phyloP scores from a whole-genome alignment of 1,140 invertebrate genomes.

The Drosophila leontia region DNA sequence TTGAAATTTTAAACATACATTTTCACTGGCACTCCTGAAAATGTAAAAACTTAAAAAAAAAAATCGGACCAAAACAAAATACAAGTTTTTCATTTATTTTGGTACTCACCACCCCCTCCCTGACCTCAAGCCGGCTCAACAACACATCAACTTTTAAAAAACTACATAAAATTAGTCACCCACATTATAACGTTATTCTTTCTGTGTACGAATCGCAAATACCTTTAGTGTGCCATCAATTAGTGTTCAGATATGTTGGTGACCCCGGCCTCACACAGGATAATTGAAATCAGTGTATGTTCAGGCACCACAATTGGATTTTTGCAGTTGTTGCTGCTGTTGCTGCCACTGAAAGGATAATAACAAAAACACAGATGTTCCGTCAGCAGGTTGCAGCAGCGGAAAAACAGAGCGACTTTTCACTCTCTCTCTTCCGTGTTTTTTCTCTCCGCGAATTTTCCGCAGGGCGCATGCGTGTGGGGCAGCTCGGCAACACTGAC shows the following conservation, averaged over 20 bases:
- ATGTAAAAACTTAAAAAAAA: too few relatives aligned
- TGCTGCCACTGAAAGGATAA: conserved; percentile 40
- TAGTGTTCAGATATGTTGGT: conserved; percentile 34
- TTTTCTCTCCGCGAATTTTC: not conserved
- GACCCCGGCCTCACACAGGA: conserved; percentile 16
- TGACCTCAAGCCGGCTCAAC: too few relatives aligned
- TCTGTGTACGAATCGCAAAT: not conserved
- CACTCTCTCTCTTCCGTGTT: not conserved
- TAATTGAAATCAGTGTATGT: conserved; percentile 56
- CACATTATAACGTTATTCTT: not conserved
- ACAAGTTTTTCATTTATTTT: too few relatives aligned
- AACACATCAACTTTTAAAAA: too few relatives aligned
- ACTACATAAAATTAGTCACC: not conserved
- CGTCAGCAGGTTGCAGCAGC: conserved; percentile 45
- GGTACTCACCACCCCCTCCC: too few relatives aligned
- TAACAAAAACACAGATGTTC: conserved; percentile 79
- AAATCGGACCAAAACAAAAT: too few relatives aligned
- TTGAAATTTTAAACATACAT: too few relatives aligned
- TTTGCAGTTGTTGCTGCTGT: conserved; percentile 31
- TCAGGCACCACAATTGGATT: conserved; percentile 42
- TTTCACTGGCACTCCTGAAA: not conserved
- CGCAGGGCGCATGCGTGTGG: conserved; percentile 29
- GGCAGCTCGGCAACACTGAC: conserved; percentile 64
- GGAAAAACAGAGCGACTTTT: conserved; percentile 1
- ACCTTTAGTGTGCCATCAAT: conserved; percentile 35